Conservation (phyloP, 2,113 vertebrate genomes). For the Peromyscus californicus region DNA sequence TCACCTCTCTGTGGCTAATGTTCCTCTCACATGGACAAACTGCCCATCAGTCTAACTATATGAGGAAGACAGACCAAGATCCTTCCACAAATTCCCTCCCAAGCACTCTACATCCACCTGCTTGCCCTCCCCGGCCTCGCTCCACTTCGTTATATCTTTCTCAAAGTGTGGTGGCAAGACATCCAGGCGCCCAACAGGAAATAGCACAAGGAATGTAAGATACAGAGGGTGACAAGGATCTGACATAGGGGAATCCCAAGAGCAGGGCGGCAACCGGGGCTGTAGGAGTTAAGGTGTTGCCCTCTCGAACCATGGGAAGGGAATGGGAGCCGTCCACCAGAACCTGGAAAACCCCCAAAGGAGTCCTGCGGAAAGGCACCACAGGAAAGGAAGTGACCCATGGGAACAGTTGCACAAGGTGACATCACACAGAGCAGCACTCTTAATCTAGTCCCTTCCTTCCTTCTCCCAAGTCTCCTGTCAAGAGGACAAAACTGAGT, state of each 20-base stretch:
- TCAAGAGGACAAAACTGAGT: not conserved
- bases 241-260: not conserved
- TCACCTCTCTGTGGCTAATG: not conserved
- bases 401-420: not conserved
- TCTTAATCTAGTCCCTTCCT: not conserved
- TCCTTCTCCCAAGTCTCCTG: not conserved
- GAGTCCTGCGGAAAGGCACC: not conserved
- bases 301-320: not conserved
- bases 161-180: not conserved
- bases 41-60: not conserved
- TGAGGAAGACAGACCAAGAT: not conserved
- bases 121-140: not conserved
- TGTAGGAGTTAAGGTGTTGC: not conserved
- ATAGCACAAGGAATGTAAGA: not conserved
- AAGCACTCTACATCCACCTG: not conserved
- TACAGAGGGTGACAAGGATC: not conserved
- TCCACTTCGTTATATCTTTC: not conserved
- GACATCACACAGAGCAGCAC: not conserved
- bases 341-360: not conserved
- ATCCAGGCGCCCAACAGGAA: not conserved
- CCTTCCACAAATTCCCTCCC: not conserved
- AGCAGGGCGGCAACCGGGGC: not conserved
- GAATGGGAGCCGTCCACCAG: not conserved
- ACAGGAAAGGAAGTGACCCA: not conserved
- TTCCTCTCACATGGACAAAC: not conserved